These are phyloP conservation scores for Bombus picipes DNA, from an alignment of 1,140 invertebrate genomes.

Conservation along the genomic window DNA sequence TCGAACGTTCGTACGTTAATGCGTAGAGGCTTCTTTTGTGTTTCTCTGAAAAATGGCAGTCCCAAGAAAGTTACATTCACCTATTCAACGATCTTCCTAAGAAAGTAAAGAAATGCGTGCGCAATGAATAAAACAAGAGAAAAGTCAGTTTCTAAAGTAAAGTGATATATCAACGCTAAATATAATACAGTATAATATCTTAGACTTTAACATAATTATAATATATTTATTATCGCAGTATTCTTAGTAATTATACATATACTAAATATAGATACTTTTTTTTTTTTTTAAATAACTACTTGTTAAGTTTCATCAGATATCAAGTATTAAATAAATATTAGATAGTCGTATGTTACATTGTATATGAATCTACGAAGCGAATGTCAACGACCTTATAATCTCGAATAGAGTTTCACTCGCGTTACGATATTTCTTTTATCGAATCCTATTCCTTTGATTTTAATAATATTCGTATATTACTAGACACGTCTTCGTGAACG, in stretches of 20 bases:
- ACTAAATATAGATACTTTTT: no score
- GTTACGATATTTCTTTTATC: no score
- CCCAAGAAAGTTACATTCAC: background rate
- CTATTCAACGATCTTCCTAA: background rate
- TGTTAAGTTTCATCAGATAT: no score
- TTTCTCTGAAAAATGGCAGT: conserved; percentile 83
- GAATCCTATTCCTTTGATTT: no score
- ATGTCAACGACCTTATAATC: background rate
- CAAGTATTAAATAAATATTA: no score
- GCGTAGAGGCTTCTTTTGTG: conserved; percentile 88
- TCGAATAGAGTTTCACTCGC: background rate
- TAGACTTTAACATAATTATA: background rate
- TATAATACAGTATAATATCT: background rate
- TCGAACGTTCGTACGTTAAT: conserved; percentile 87
- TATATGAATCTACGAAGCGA: background rate
- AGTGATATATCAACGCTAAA: no score
- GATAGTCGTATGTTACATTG: no score
- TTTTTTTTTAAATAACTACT: no score
- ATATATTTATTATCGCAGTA: no score
- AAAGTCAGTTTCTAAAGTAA: background rate
- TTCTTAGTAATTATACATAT: no score
- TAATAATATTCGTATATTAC: no score
- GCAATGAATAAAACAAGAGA: background rate
- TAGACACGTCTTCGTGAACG: no score
- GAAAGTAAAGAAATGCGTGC: background rate